Evolutionary conservation across 2,888 invertebrate species (phyloP).

Genomic region (Chrysomela aeneicollis): DNA sequence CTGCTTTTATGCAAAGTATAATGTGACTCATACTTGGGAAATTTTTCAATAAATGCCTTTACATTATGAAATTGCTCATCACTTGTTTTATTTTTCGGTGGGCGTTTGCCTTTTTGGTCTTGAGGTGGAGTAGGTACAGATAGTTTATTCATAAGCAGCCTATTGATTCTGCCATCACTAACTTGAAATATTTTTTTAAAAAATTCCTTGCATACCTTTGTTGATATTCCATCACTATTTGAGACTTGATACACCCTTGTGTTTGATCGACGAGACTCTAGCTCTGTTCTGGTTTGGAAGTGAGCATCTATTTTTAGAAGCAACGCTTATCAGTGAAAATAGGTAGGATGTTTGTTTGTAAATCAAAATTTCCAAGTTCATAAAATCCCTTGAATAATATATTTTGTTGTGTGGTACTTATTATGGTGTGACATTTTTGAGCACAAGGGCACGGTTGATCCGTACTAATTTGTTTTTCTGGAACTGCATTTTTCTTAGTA

Average conservation of each 20-base stretch:
- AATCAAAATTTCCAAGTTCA: slow-evolving; percentile 21
- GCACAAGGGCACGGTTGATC: slow-evolving; percentile 17
- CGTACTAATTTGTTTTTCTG: not conserved
- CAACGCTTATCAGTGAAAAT: slow-evolving; percentile 23
- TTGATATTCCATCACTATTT: slow-evolving; percentile 15
- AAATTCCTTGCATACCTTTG: slow-evolving; percentile 28
- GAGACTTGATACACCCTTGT: slow-evolving; percentile 25
- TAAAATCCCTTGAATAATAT: slow-evolving; percentile 19
- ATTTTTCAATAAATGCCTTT: slow-evolving; percentile 9
- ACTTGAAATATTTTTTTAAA: slow-evolving; percentile 26
- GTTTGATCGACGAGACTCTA: slow-evolving; percentile 18
- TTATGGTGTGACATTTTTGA: slow-evolving; percentile 21
- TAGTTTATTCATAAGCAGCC: not conserved
- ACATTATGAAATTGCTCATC: not conserved
- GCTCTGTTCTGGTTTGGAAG: too few relatives aligned
- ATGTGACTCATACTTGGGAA: slow-evolving; percentile 3
- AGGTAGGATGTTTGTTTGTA: slow-evolving; percentile 32
- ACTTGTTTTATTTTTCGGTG: not conserved
- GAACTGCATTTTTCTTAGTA: not conserved
- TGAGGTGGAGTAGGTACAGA: not conserved
- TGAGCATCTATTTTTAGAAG: slow-evolving; percentile 14
- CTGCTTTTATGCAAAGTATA: not conserved
- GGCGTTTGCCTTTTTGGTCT: not conserved
- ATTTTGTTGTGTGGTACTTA: slow-evolving; percentile 24
- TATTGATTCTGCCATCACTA: slow-evolving; percentile 24